Evolutionary conservation across 92 coral and sea anemone genomes (phyloP), one percentile per base, ranked within the genome.

Genomic region (Chrysogorgia sp.): DNA sequence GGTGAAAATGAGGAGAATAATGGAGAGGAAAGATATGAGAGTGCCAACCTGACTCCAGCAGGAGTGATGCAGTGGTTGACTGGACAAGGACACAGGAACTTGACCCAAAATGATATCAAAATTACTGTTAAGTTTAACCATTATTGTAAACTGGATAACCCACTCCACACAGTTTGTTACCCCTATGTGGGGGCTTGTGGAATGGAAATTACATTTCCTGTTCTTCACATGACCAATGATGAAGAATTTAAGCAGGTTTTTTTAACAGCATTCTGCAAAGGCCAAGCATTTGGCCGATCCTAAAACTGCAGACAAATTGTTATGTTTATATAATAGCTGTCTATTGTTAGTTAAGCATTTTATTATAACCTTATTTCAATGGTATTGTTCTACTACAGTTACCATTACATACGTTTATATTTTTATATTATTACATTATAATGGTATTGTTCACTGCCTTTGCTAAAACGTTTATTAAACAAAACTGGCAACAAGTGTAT

Each of bases 151-250:
- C 37, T 49, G 40, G 61, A 67, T 37, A 80, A 80, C 77, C 72
- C 62, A 20, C 7, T 34, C 33, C 77, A 79, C 63, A 58, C 77
- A 29, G 45, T 80, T 67, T 80, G 70, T 28, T 80, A 67, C 50
- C 84, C 84, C 40, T 47, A 67, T 67, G 84, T 80, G n/a, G 74
- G 68, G 61, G 65, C 84, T 1, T 80, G 84, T 60, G 71, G 65
- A 21, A 80, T 33, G 67, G 76, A 67, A 64, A 65, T 80, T 29
- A 80, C 84, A n/a, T 80, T 66, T 52, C 84, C 84, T 21, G 77
- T 80, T 37, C 21, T 50, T 32, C 84, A 80, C 69, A 67, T 80
- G 84, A 80, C 53, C 31, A 33, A 53, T 35, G 40, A 41, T 43
- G 84, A 80, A 3, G 29, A 35, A 6, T 65, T 65, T 32, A 65